These are phyloP conservation scores for Desmodus rotundus DNA, from an alignment of 2,113 vertebrate species.

Conservation along the genomic window DNA sequence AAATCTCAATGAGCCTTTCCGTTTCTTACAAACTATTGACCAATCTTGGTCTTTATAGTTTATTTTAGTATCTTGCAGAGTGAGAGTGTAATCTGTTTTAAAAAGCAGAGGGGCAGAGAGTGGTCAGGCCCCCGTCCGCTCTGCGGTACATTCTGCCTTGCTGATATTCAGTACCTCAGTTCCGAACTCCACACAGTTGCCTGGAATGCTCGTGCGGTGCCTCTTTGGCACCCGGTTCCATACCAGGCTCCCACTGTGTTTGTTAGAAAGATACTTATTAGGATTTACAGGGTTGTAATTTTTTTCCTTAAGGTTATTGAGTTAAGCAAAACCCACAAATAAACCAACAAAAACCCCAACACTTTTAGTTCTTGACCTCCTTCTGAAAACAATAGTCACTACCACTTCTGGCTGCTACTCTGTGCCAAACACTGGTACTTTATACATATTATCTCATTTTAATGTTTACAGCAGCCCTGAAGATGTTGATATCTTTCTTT, in stretches of 20 bases:
- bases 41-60: neutral
- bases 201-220: neutral
- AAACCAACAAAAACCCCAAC: neutral
- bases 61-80: neutral
- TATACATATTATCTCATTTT: neutral
- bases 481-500: neutral
- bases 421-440: neutral
- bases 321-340: neutral
- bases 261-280: neutral
- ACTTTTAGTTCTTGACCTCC: neutral
- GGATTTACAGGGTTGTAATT: neutral
- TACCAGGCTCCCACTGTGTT: neutral
- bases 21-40: neutral
- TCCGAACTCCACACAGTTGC: neutral
- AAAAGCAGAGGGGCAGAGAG: neutral
- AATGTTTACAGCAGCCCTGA: neutral
- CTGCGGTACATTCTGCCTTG: neutral
- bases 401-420: neutral
- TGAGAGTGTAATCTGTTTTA: neutral
- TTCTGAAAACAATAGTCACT: neutral
- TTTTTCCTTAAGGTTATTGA: neutral
- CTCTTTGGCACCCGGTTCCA: neutral
- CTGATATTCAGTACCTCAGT: neutral
- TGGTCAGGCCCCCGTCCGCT: neutral
- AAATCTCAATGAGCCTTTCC: slow-evolving; percentile 9